Conservation (phyloP, 2,888 invertebrate genomes). For the Craniophora ligustri region DNA sequence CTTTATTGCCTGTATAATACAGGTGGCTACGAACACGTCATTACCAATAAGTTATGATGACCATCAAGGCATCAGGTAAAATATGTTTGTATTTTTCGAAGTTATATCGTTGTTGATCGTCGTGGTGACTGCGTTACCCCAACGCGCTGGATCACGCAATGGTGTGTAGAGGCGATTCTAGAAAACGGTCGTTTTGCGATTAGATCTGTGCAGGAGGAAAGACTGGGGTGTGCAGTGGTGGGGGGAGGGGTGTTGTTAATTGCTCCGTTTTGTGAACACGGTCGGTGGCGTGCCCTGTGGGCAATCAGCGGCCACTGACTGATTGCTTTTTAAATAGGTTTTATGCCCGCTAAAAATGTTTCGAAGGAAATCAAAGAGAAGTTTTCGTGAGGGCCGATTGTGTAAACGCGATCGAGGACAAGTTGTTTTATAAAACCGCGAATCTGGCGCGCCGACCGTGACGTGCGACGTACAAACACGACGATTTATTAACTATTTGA, state of each 20-base stretch:
- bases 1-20: slow-evolving; percentile 6
- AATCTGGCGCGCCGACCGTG: slow-evolving; percentile 64
- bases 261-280: slow-evolving; percentile 89
- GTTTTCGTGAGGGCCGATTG: slow-evolving; percentile 73
- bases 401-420: slow-evolving; percentile 72
- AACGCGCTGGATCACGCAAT: slow-evolving; percentile 79
- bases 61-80: slow-evolving; percentile 50
- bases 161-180: slow-evolving; percentile 86
- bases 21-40: slow-evolving; percentile 31
- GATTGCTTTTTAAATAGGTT: slow-evolving; percentile 89
- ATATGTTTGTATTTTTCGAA: slow-evolving; percentile 48
- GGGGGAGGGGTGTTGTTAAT: slow-evolving; percentile 81
- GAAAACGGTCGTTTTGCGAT: slow-evolving; percentile 89
- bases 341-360: slow-evolving; percentile 86
- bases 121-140: slow-evolving; percentile 55
- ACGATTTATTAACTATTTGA: slow-evolving; percentile 52
- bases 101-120: slow-evolving; percentile 52
- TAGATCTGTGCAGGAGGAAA: slow-evolving; percentile 78
- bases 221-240: slow-evolving; percentile 65
- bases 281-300: slow-evolving; percentile 83
- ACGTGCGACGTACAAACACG: slow-evolving; percentile 52
- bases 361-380: slow-evolving; percentile 82
- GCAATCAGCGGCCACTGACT: slow-evolving; percentile 87
- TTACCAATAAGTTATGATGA: slow-evolving; percentile 37
- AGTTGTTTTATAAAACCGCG: slow-evolving; percentile 69